Conservation (phyloP, 64 coral and sea anemone genomes). For the Acropora yongei region DNA sequence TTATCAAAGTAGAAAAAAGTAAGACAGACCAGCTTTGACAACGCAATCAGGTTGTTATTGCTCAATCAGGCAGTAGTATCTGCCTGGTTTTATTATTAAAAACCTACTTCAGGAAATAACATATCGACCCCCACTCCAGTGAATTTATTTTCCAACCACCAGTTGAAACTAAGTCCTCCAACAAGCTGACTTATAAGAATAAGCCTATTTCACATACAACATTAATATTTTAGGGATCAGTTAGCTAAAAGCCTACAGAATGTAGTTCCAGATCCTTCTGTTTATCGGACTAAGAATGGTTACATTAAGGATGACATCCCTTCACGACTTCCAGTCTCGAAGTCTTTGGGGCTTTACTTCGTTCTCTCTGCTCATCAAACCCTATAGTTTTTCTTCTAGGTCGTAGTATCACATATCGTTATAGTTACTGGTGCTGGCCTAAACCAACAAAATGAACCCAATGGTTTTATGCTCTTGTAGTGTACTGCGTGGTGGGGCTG, state of each 20-base stretch:
- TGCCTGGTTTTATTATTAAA: conserved; percentile 44
- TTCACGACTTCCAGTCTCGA: not conserved
- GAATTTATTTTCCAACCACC: not conserved
- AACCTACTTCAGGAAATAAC: conserved; percentile 19
- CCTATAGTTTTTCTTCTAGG: not conserved
- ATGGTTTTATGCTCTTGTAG: too few species aligned
- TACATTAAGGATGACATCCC: not conserved
- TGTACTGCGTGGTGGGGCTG: too few species aligned
- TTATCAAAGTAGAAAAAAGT: not conserved
- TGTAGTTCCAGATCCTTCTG: not conserved
- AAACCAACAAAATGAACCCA: too few species aligned
- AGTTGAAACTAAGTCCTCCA: conserved; percentile 40
- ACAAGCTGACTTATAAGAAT: conserved; percentile 38
- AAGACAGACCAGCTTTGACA: conserved; percentile 46
- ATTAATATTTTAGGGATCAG: conserved; percentile 5
- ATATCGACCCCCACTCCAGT: conserved; percentile 56
- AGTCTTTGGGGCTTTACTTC: conserved; percentile 1
- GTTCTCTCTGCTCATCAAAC: not conserved
- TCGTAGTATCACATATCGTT: too few species aligned
- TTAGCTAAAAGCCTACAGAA: conserved; percentile 24
- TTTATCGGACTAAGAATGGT: conserved; percentile 9
- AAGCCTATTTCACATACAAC: conserved; percentile 2
- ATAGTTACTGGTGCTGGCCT: too few species aligned
- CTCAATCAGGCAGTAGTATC: conserved; percentile 32
- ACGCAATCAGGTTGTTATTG: not conserved